Evolutionary conservation across 2,797 vertebrate species (phyloP).

Genomic region (Rhincodon typus): DNA sequence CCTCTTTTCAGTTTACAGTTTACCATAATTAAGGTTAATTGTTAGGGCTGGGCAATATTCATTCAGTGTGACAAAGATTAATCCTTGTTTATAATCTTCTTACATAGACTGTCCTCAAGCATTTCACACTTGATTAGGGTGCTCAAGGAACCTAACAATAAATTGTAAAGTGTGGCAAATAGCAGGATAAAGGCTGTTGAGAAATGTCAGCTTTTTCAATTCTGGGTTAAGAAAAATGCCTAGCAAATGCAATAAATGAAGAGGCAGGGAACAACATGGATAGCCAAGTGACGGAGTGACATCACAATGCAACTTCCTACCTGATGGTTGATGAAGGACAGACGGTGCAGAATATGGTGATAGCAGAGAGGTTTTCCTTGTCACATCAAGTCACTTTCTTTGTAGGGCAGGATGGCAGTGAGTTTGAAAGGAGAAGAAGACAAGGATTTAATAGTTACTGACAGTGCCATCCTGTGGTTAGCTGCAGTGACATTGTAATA

Average conservation of each 20-base stretch:
- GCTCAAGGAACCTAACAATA: not conserved
- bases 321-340: not conserved
- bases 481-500: not conserved
- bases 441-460: not conserved
- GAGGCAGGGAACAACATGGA: not conserved
- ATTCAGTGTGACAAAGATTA: not conserved
- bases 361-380: not conserved
- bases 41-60: not conserved
- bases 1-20: not conserved
- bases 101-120: not conserved
- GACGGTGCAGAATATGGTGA: not conserved
- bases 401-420: not conserved
- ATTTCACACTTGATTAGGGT: not conserved
- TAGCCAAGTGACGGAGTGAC: not conserved
- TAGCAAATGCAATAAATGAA: not conserved
- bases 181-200: not conserved
- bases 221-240: not conserved
- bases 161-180: not conserved
- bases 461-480: not conserved
- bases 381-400: not conserved
- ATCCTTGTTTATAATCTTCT: not conserved
- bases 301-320: not conserved
- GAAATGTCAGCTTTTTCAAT: not conserved
- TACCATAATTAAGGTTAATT: not conserved
- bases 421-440: not conserved